Base-by-base conservation (phyloP, 2,888 invertebrate species). In the Loripinus fragilis region DNA sequence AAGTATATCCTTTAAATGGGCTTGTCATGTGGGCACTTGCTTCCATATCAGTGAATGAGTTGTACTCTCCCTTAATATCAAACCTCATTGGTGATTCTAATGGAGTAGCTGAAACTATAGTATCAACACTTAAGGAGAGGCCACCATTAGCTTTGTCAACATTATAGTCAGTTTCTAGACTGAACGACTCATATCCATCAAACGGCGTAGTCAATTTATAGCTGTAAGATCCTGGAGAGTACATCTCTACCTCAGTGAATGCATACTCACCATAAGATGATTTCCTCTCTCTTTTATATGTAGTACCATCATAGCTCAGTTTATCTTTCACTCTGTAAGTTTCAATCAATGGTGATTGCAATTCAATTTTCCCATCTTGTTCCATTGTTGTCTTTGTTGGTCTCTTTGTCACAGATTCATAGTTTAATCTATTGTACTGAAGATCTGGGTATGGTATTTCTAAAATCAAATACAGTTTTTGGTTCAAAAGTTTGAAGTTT, bases 141-240 rank as follows among this genome's bases (percentile, higher is more conserved):
- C 72, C 74, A 45, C 67, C 69, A 41, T 71, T 42, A 35, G 60
- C 55, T 3, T 42, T 35, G 67, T 35, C 25, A 33, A 35, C 28
- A 70, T 66, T 72, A 65, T 80, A 78, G 28, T 71, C 73, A 3
- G 85, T 41, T 23, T 65, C 70, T 12, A 78, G 0, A 10, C 64
- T 70, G 2, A 66, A 68, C 0, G 74, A 45, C 30, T 81, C 85
- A 74, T 78, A 87, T 0, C 82, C 81, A 74, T 81, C 76, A 69
- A 75, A 65, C 3, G 86, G 80, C 50, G 78, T 77, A 20, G 45
- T 77, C 15, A 71, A 35, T 20, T 41, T 66, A 20, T 60, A 41
- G 1, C 30, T 12, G 35, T 74, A 76, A 1, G 28, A 60, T 8
- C 74, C 75, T 2, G 42, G 33, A 7, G 76, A 41, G 30, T 48